These are phyloP conservation scores for Pygmarrhopalites habei DNA, from an alignment of 1,140 invertebrate species.

Conservation along the genomic window DNA sequence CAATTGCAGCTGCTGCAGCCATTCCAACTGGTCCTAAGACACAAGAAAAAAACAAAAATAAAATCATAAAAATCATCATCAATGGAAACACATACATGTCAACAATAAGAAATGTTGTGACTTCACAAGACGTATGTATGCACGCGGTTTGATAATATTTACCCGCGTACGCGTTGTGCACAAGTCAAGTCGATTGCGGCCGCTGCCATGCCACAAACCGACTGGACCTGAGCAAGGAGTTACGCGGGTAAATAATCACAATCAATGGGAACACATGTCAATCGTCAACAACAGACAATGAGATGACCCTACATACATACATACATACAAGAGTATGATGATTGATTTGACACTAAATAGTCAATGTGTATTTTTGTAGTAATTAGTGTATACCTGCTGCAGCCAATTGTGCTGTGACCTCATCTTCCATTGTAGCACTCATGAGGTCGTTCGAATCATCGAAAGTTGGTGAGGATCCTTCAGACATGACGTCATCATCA, in stretches of 20 bases:
- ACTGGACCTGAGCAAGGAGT: too few relatives aligned
- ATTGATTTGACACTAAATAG: not conserved
- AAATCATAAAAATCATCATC: too few relatives aligned
- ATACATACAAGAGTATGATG: too few relatives aligned
- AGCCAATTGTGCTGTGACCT: slow-evolving; percentile 89
- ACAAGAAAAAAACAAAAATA: too few relatives aligned
- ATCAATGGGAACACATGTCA: not conserved
- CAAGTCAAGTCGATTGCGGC: too few relatives aligned
- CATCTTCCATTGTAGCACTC: slow-evolving; percentile 75
- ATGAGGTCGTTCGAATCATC: slow-evolving; percentile 67
- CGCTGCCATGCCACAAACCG: too few relatives aligned
- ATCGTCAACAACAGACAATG: not conserved
- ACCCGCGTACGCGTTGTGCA: too few relatives aligned
- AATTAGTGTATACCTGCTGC: slow-evolving; percentile 74
- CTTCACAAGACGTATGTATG: too few relatives aligned
- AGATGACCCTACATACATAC: not conserved
- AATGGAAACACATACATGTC: too few relatives aligned
- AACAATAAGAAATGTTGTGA: too few relatives aligned
- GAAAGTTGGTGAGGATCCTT: slow-evolving; percentile 58
- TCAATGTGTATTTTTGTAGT: too few relatives aligned
- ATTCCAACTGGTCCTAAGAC: slow-evolving; percentile 94
- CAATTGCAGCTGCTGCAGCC: slow-evolving; percentile 92
- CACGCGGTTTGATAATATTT: too few relatives aligned
- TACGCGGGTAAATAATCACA: slow-evolving; percentile 11
- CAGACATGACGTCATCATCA: slow-evolving; percentile 52